Evolutionary conservation across 1,140 invertebrate genomes (phyloP).

Genomic region (Atta texana): DNA sequence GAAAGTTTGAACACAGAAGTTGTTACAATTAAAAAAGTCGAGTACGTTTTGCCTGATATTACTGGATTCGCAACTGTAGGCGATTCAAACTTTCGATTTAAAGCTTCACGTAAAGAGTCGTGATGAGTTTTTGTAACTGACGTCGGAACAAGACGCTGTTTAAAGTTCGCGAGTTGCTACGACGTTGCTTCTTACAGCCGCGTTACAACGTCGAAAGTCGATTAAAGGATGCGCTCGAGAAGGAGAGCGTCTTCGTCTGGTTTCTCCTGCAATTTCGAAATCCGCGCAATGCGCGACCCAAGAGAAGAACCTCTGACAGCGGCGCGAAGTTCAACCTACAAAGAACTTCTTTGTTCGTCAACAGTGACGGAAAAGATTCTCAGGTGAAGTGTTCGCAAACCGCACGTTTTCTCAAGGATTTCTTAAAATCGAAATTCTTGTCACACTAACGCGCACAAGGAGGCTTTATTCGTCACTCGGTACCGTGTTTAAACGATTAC

Average conservation of each 20-base stretch:
- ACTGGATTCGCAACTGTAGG: slow-evolving; percentile 9
- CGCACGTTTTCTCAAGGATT: slow-evolving; percentile 28
- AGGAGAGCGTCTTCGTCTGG: slow-evolving; percentile 26
- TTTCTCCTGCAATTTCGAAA: slow-evolving; percentile 59
- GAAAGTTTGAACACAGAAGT: background rate
- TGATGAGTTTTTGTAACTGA: slow-evolving; percentile 27
- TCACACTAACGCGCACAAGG: slow-evolving; percentile 29
- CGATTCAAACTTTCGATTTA: slow-evolving; percentile 15
- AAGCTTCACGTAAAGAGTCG: slow-evolving; percentile 29
- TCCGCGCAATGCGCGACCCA: slow-evolving; percentile 30
- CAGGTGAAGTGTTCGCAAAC: slow-evolving; percentile 11
- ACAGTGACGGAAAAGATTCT: slow-evolving; percentile 38
- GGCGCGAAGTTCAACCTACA: slow-evolving; percentile 17
- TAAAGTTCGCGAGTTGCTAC: slow-evolving; percentile 41
- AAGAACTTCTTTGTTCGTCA: slow-evolving; percentile 39
- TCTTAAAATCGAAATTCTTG: slow-evolving; percentile 44
- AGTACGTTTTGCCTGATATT: slow-evolving; percentile 37
- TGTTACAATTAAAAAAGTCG: slow-evolving; percentile 40
- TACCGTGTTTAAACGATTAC: slow-evolving; percentile 20
- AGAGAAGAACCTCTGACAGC: background rate
- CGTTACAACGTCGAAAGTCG: slow-evolving; percentile 54
- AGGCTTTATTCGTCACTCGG: slow-evolving; percentile 15
- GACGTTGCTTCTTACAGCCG: slow-evolving; percentile 16
- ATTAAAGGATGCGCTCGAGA: slow-evolving; percentile 61
- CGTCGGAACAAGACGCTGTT: slow-evolving; percentile 48